Percentiles rank a stretch among this genome's conserved stretches.
Conservation (phyloP, 2,888 invertebrate species). For the Hoplodrina ambigua region DNA sequence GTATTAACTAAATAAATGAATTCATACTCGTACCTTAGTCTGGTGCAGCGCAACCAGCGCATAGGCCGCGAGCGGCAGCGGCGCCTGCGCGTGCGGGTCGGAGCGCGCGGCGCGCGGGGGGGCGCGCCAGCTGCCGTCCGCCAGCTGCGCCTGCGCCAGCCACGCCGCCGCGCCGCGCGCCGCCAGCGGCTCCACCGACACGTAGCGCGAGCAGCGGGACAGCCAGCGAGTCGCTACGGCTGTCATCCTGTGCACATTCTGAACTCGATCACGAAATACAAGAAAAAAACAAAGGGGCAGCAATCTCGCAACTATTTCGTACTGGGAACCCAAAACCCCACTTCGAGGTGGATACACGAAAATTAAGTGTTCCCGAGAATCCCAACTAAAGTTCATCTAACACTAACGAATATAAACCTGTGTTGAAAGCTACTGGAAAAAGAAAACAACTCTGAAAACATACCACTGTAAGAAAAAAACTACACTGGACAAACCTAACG, state of each 20-base stretch:
- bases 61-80: slow-evolving; percentile 94
- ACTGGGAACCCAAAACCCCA: too few relatives aligned
- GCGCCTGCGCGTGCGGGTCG: slow-evolving; percentile 78
- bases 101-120: slow-evolving; percentile 90
- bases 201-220: slow-evolving; percentile 80
- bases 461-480: too few relatives aligned
- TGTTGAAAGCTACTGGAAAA: too few relatives aligned
- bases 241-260: slow-evolving; percentile 79
- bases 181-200: slow-evolving; percentile 77
- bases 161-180: slow-evolving; percentile 92
- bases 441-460: too few relatives aligned
- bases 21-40: slow-evolving; percentile 76
- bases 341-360: too few relatives aligned
- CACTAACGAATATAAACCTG: too few relatives aligned
- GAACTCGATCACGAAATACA: neutral
- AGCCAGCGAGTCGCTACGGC: slow-evolving; percentile 83
- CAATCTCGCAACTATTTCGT: too few relatives aligned
- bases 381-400: too few relatives aligned
- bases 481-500: too few relatives aligned
- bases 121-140: slow-evolving; percentile 94
- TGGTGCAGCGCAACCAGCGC: slow-evolving; percentile 94
- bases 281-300: too few relatives aligned
- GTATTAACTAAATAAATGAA: too few relatives aligned
- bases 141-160: slow-evolving; percentile 93
- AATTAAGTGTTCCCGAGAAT: too few relatives aligned